Percentiles rank a stretch among this genome's conserved stretches.
Conservation (phyloP, 2,113 vertebrate genomes). For the Laticauda laticaudata region DNA sequence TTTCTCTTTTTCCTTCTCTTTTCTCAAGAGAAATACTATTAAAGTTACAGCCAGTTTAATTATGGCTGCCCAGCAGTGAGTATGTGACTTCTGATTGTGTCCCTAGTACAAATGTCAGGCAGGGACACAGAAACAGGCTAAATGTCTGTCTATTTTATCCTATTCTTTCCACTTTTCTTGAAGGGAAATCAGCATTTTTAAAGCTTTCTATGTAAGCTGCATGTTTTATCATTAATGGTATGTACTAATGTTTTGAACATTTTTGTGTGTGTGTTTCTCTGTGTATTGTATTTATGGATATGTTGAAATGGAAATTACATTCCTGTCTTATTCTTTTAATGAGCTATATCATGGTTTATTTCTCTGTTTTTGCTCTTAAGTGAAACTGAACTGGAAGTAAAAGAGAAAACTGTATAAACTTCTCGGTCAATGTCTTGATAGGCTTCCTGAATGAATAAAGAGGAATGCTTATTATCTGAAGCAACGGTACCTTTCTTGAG, state of each 20-base stretch:
- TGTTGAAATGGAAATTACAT: conserved; percentile 37
- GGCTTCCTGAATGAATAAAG: conserved; percentile 58
- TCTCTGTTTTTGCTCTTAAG: neutral
- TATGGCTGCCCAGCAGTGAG: conserved; percentile 74
- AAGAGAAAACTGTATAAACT: conserved; percentile 47
- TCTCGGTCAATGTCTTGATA: conserved; percentile 58
- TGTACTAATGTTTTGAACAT: conserved; percentile 50
- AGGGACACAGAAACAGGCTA: conserved; percentile 72
- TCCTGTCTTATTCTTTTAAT: conserved; percentile 31
- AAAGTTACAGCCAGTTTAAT: conserved; percentile 81
- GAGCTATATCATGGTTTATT: neutral
- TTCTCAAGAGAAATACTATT: conserved; percentile 76
- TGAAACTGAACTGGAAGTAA: conserved; percentile 50
- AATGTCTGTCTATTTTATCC: conserved; percentile 75
- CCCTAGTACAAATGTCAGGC: conserved; percentile 68
- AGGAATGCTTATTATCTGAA: conserved; percentile 48
- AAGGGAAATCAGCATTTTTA: conserved; percentile 65
- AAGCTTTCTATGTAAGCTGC: conserved; percentile 47
- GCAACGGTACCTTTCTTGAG: conserved; percentile 48
- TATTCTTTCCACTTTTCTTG: conserved; percentile 61
- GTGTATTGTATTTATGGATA: neutral
- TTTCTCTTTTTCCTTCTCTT: conserved; percentile 40
- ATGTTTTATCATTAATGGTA: conserved; percentile 41
- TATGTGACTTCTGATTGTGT: conserved; percentile 79
- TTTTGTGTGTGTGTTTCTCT: neutral